A percentile compares a stretch with the other conserved stretches of the same genome.
Evolutionary conservation across 53 echinoderm and acorn worm species (phyloP).

Genomic region (Stichopus horrens): DNA sequence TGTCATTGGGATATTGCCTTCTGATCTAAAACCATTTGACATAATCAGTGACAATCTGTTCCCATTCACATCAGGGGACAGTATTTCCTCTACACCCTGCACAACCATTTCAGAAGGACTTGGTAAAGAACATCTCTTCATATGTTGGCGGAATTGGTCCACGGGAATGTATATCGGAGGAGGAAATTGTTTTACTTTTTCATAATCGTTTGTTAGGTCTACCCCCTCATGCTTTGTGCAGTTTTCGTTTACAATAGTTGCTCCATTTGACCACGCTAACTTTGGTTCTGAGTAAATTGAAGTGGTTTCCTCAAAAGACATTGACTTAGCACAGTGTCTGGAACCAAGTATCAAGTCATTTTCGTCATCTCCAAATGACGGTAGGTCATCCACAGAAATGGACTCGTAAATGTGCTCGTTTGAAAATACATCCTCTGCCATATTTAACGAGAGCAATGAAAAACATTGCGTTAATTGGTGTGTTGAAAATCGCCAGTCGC

Average conservation of each 20-base stretch:
- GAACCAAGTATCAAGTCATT: background rate
- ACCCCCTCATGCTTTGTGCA: background rate
- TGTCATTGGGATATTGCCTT: background rate
- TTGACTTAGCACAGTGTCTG: background rate
- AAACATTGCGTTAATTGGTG: background rate
- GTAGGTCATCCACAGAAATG: conserved; percentile 9
- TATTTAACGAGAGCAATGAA: background rate
- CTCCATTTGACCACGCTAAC: background rate
- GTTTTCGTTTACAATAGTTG: background rate
- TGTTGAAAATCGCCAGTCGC: background rate
- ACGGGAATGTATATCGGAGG: conserved; percentile 2
- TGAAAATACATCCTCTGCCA: conserved; percentile 14
- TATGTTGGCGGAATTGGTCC: background rate
- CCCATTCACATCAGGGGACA: background rate
- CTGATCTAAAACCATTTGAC: background rate
- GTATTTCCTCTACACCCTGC: background rate
- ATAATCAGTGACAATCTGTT: background rate
- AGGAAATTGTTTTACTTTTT: background rate
- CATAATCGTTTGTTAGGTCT: background rate
- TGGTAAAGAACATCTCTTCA: conserved; percentile 12
- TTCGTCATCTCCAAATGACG: background rate
- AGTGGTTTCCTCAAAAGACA: background rate
- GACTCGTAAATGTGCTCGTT: conserved; percentile 28
- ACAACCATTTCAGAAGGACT: conserved; percentile 1
- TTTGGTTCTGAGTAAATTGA: background rate